A percentile compares a stretch with the other conserved stretches of the same genome.
These are phyloP conservation scores for Lysiphlebus fabarum DNA, from an alignment of 1,140 invertebrate species.

Conservation along the genomic window DNA sequence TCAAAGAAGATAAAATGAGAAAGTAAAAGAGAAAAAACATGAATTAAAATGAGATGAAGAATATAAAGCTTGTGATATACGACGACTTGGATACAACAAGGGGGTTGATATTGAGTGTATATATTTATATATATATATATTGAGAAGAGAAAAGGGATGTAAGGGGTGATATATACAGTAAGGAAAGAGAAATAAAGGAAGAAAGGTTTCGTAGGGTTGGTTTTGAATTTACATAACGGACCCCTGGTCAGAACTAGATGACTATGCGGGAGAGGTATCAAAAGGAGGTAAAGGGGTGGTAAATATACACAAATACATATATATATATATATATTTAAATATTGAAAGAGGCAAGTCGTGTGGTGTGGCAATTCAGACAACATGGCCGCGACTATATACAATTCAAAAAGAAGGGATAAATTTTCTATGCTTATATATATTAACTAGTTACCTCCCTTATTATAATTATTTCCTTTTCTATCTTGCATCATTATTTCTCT, in stretches of 20 bases:
- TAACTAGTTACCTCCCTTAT: constrained; percentile 18
- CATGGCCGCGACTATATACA: constrained; percentile 50
- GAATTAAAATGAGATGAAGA: no score
- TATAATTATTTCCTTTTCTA: constrained; percentile 21
- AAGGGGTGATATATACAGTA: neutral
- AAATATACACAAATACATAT: no score
- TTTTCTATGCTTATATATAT: constrained; percentile 32
- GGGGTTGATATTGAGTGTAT: no score
- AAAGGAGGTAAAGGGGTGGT: constrained; percentile 45
- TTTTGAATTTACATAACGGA: constrained; percentile 56
- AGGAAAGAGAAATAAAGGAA: constrained; percentile 31
- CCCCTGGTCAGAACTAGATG: constrained; percentile 53
- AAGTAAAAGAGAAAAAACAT: constrained; percentile 23
- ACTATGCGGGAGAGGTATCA: constrained; percentile 47
- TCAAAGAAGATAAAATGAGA: constrained; percentile 36
- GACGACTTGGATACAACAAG: no score
- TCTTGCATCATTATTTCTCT: neutral
- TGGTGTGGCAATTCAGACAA: constrained; percentile 52
- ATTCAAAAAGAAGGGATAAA: constrained; percentile 29
- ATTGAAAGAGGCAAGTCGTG: neutral
- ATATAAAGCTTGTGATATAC: no score
- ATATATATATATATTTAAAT: no score
- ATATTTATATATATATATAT: no score
- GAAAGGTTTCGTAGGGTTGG: constrained; percentile 39
- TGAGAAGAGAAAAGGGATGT: neutral